A percentile compares a stretch with the other conserved stretches of the same genome.
These are phyloP conservation scores for Micrasema longulum DNA, from an alignment of 1,140 invertebrate species.

Conservation along the genomic window DNA sequence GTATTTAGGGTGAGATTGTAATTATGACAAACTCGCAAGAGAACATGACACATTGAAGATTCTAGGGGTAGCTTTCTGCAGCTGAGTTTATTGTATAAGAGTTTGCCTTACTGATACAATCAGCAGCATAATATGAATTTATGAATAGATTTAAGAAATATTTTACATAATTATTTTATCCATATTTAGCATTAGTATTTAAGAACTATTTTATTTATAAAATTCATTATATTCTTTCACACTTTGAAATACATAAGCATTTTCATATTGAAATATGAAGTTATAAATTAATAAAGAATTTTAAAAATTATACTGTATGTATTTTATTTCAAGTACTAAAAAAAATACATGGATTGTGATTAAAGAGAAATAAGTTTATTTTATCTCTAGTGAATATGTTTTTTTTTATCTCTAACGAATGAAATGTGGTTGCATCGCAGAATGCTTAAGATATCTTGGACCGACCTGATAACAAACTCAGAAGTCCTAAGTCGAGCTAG, in stretches of 20 bases:
- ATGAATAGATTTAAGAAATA: conserved; percentile 39
- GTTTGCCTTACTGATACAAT: conserved; percentile 31
- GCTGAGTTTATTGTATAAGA: conserved; percentile 20
- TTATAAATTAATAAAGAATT: conserved; percentile 5
- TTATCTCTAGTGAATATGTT: no score
- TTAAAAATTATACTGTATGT: no score
- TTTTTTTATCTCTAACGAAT: not conserved
- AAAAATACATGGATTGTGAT: no score
- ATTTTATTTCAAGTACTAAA: no score
- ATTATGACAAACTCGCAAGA: conserved; percentile 12
- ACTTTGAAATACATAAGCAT: conserved; percentile 27
- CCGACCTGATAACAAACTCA: no score
- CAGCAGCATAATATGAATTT: conserved; percentile 28
- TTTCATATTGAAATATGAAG: conserved; percentile 34
- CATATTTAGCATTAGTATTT: conserved; percentile 32
- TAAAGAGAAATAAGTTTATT: no score
- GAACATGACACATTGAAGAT: conserved; percentile 30
- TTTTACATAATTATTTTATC: conserved; percentile 35
- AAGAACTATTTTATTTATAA: conserved; percentile 50
- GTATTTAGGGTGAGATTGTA: no score
- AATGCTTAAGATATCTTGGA: no score
- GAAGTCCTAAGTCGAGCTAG: no score
- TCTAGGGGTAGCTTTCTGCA: conserved; percentile 34
- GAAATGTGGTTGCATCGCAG: no score
- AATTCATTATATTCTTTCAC: conserved; percentile 40